phyloP scores from a whole-genome alignment of 2,113 vertebrate genomes.

The Balaeniceps rex region DNA sequence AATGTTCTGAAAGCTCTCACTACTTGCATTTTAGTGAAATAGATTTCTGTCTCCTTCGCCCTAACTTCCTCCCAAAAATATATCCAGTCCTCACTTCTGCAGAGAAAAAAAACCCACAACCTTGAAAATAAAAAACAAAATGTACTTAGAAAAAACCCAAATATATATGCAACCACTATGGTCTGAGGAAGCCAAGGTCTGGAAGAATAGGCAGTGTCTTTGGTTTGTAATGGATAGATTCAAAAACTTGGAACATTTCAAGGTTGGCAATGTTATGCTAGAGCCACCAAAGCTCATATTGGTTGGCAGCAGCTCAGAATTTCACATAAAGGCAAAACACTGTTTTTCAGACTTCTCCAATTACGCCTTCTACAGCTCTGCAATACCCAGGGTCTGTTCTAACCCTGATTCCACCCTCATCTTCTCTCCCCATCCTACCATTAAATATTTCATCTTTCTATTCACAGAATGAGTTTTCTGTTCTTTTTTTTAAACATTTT shows the following conservation, averaged over 20 bases:
- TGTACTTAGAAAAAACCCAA: not conserved
- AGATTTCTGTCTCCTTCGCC: not conserved
- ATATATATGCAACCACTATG: not conserved
- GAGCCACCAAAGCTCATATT: not conserved
- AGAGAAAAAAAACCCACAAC: not conserved
- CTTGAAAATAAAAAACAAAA: not conserved
- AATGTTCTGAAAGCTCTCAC: not conserved
- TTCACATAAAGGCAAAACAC: not conserved
- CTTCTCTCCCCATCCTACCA: not conserved
- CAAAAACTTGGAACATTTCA: not conserved
- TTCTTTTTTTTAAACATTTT: not conserved
- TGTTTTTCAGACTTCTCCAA: not conserved
- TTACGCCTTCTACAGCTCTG: not conserved
- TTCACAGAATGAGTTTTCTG: not conserved
- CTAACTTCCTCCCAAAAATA: not conserved
- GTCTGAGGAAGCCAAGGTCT: not conserved
- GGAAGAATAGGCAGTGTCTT: not conserved
- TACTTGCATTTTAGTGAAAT: not conserved
- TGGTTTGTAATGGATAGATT: not conserved
- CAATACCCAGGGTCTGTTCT: not conserved
- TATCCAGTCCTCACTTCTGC: not conserved
- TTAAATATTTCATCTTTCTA: not conserved
- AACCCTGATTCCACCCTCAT: not conserved
- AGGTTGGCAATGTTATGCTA: not conserved
- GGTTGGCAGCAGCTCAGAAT: not conserved